Evolutionary conservation across 2,888 invertebrate genomes (phyloP), one percentile per base, ranked within the genome.

Genomic region (Subacronicta megacephala): DNA sequence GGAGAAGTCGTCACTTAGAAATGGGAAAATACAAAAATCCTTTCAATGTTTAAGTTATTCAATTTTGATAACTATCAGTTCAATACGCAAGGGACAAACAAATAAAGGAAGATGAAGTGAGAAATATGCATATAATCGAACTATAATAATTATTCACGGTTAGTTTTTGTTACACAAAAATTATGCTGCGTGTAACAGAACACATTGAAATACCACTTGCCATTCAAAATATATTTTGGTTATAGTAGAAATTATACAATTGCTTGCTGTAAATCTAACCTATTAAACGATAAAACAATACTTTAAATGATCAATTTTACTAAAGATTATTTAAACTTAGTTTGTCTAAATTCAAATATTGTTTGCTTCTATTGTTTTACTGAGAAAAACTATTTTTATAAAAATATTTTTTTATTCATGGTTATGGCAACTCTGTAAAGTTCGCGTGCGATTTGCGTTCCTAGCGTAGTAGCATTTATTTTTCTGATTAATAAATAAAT

Each of bases 391-490:
- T 7, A 1, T 26, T 26, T 26, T 26, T 7, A 23, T 23, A 1
- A 6, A 0, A 9, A 23, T 7, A 1, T 9, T 9, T 9, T 23
- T 7, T 23, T 1, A 26, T 10, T 26, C 10, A 2, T 26, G 10
- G 10, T 2, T 26, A 26, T 82, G 75, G 81, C 68, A 82, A 81
- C 77, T 58, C 75, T 68, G 58, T 71, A 20, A 68, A 80, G 85
- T 87, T 90, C 87, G 90, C 89, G 85, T 91, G 90, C 83, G 79
- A 88, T 87, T 91, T 92, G 92, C 92, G 91, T 92, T n/a, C 90
- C 90, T 83, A 82, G 78, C 73, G 66, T 60, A 64, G 52, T 73
- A 78, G 78, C 75, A 80, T 80, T 81, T 83, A 80, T 81, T 86
- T 86, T 82, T 77, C 53, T 77, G 67, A 72, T 62, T 75, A 78